Base-by-base conservation (phyloP, 1,140 invertebrate species). In the Atta texana region DNA sequence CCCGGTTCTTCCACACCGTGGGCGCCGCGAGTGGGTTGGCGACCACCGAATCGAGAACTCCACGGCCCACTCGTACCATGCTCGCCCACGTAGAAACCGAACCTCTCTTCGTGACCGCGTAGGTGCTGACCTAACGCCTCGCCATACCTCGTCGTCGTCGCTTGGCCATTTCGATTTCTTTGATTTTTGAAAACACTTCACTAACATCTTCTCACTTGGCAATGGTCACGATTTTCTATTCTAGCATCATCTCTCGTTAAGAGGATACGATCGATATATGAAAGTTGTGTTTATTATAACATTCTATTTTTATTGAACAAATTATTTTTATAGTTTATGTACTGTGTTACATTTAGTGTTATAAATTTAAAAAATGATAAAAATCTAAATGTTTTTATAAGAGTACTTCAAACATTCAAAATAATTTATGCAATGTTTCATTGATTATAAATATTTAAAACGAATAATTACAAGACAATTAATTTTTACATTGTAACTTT, bases 1-100 rank as follows among this genome's bases (percentile, higher is more conserved):
- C 55, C 72, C 63, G 86, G 55, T 90, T 88, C 81, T 82, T 88
- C 69, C 28, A 86, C 16, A 44, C 72, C 87, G 89, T 91, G 87
- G 89, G 89, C 90, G 90, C 89, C 64, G 76, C 89, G 89, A 90
- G 90, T 91, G 90, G 90, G 89, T 59, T 61, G 89, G 34, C 74
- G 89, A 91, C 76, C 89, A 91, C 89, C 90, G 89, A 90, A 91
- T 91, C 89, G 76, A 88, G 89, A 78, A 66, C 44, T 80, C 7
- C 69, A 57, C 78, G 84, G 88, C 90, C 90, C 89, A 91, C 90
- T 87, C 89, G 39, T 59, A 34, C 55, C 75, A 74, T 24, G 12
- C 39, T 87, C 89, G 88, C 89, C 88, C 89, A 90, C 88, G 88
- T 88, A 59, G n/a, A 59, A 78, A 76, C 85, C 71, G 21, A 90